Evolutionary conservation across 2,888 invertebrate genomes (phyloP).

Genomic region (Apamea monoglypha): DNA sequence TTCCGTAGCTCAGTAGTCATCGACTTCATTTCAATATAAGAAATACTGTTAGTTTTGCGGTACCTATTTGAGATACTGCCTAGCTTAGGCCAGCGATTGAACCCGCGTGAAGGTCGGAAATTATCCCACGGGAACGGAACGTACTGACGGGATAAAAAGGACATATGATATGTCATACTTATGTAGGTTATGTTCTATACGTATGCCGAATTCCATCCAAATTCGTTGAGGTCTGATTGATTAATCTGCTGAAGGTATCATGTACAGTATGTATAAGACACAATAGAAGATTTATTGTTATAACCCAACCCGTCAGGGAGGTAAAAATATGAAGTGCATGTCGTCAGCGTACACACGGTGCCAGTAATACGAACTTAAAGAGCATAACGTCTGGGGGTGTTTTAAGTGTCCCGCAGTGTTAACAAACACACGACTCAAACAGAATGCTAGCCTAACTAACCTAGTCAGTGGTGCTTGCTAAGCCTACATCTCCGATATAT

Average conservation of each 20-base stretch:
- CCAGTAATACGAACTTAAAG: no score
- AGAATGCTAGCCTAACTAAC: no score
- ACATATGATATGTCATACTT: no score
- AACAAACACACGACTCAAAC: no score
- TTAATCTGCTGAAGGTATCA: neutral
- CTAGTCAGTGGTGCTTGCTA: constrained; percentile 44
- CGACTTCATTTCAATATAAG: neutral
- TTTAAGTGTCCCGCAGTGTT: no score
- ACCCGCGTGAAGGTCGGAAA: neutral
- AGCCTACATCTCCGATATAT: constrained; percentile 31
- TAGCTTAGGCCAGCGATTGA: neutral
- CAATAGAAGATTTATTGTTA: neutral
- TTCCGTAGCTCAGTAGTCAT: neutral
- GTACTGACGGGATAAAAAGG: neutral
- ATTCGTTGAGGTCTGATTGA: neutral
- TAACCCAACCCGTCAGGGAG: no score
- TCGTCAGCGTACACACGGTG: no score
- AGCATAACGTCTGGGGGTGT: no score
- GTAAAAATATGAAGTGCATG: no score
- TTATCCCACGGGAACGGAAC: neutral
- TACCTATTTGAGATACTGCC: neutral
- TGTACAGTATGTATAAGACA: no score
- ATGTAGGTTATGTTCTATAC: neutral
- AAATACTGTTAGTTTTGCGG: neutral
- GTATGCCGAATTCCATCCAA: neutral